A percentile compares a stretch with the other conserved stretches of the same genome.
Conservation (phyloP, 2,797 vertebrate species). For the Sebastes vulpes region DNA sequence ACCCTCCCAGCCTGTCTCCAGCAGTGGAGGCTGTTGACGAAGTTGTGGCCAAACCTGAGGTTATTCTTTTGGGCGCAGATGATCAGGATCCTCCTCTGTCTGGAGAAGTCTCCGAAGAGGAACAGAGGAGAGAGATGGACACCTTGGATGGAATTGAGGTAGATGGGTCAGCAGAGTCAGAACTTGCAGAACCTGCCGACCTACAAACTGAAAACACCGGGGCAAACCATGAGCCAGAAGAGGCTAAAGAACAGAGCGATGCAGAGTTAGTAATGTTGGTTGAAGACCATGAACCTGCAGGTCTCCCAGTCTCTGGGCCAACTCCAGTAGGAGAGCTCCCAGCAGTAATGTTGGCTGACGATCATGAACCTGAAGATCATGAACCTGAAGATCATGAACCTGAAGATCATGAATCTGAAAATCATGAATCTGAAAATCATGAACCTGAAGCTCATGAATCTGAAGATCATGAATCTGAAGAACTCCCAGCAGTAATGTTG, state of each 20-base stretch:
- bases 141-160: slow-evolving; percentile 13
- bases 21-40: slow-evolving; percentile 17
- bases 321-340: neutral
- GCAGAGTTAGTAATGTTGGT: neutral
- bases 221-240: neutral
- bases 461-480: neutral
- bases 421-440: neutral
- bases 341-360: neutral
- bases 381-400: neutral
- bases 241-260: neutral
- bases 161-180: neutral
- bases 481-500: neutral
- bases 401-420: neutral
- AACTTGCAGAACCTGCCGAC: neutral
- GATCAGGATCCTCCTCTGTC: slow-evolving; percentile 14
- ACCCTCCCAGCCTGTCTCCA: slow-evolving; percentile 3
- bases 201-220: slow-evolving; percentile 16
- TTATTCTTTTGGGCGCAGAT: slow-evolving; percentile 46
- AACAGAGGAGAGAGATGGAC: slow-evolving; percentile 34
- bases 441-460: neutral
- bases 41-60: slow-evolving; percentile 27
- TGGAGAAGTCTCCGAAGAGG: slow-evolving; percentile 18
- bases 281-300: neutral
- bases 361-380: neutral
- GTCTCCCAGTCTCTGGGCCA: neutral